Base-by-base conservation (phyloP, 1,140 invertebrate genomes). In the Subanguina moxae region DNA sequence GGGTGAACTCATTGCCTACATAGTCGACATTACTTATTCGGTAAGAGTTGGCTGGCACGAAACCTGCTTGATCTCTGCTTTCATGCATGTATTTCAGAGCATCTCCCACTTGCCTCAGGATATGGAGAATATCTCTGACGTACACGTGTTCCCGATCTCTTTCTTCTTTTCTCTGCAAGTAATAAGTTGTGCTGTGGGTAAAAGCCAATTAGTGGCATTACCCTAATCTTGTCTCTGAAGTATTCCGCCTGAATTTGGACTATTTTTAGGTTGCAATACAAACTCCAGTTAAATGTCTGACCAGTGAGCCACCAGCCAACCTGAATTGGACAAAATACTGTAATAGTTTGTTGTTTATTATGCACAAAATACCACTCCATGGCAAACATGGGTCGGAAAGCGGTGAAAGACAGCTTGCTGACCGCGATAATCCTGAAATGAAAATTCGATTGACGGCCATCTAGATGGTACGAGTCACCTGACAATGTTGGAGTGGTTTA, bases 331-430 rank as follows among this genome's bases (percentile, higher is more conserved):
- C 3, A 5, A 38, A 38, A 11, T 38, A 38, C 3, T 11, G 3
- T 5, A 5, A 38, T 38, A 5, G 3, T 38, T 38, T 38, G 32
- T 11, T 38, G 11, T 38, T 38, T 11, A n/a, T n/a, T n/a, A n/a
- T n/a, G n/a, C 32, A 38, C 3, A 38, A 38, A 3, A 38, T 38
- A 38, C 77, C 77, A 78, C 62, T 78, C 77, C 78, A 78, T 81
- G 0, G 78, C 77, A 43, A 78, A 80, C 77, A 78, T 78, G 21
- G 77, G 77, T 17, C 77, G 76, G 59, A 78, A 80, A 17, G 76
- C 77, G 43, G 66, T 73, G 32, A 77, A 77, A 42, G 75, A 77
- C 5, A 78, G 57, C 64, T 81, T 80, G 42, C 78, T 81, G 17
- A 78, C 78, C n/a, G 78, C 77, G 52, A 78, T 80, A 15, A 78